Evolutionary conservation across 2,888 invertebrate species (phyloP), one percentile per base, ranked within the genome.

Genomic region (Drosophila neoperkinsi): DNA sequence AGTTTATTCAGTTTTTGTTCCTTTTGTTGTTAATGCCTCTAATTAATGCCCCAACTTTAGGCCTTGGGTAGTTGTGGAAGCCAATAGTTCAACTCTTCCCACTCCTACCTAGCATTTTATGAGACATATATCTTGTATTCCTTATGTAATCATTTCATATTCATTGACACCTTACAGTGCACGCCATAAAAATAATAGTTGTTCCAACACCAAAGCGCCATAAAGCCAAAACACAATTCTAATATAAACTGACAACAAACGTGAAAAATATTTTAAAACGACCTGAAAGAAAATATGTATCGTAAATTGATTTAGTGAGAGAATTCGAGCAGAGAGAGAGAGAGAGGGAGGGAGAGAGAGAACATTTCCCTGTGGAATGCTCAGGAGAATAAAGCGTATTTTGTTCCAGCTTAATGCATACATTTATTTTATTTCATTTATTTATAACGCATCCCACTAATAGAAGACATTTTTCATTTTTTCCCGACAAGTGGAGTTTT

Each of bases 41-140:
- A 89, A 87, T 90, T 87, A 89, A 90, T 84, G 84, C 76, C 74
- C 55, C 59, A 55, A 51, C 71, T 67, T 74, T 56, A 31, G 68
- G 65, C 30, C 41, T n/a, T 5, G 28, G 9, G 25, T 38, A 41
- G 33, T 50, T 58, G 51, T 52, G 33, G 28, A 50, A 30, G n/a
- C 52, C 43, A 21, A 46, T 30, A 31, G 31, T 21, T 33, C 34
- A 55, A 30, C 53, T 43, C 30, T 18, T 18, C 3, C 21, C 16
- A 53, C 18, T 4, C 30, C 25, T 34, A 11, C 11, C 16, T 31
- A 18, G 21, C 62, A 64, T 51, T 53, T 57, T 50, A 56, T 56
- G 9, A 9, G 56, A 30, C 30, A 28, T 25, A 31, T 53, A 11
- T 63, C 4, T 52, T 16, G 7, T 30, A n/a, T 21, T 71, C 83